Conservation (phyloP, 2,797 vertebrate species). For the Podarcis lilfordi region DNA sequence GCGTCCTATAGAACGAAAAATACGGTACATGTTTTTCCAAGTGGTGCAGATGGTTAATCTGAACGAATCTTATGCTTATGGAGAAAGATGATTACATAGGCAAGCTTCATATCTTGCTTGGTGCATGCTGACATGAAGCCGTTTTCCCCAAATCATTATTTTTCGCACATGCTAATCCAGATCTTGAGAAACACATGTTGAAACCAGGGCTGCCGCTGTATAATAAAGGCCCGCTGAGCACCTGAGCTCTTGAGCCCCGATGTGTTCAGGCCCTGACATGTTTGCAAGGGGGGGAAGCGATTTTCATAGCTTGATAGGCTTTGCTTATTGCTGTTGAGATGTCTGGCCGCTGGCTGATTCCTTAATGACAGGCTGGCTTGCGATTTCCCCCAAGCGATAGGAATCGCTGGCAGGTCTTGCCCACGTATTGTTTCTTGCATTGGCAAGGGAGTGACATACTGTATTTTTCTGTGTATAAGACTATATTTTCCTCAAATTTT, state of each 20-base stretch:
- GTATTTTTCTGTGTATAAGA: no score
- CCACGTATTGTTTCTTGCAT: not conserved
- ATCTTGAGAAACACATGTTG: not conserved
- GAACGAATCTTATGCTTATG: no score
- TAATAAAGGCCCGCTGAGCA: not conserved
- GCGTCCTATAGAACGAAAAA: no score
- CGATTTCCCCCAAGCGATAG: not conserved
- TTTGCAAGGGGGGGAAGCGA: accelerated
- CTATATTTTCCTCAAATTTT: no score
- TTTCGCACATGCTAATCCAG: not conserved
- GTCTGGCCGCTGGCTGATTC: conserved; percentile 1
- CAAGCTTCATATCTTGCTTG: not conserved
- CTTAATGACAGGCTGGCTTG: not conserved
- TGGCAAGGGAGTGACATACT: not conserved
- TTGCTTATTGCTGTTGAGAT: not conserved
- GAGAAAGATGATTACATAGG: not conserved
- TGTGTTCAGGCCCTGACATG: not conserved
- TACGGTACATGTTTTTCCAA: no score
- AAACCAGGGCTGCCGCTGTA: not conserved
- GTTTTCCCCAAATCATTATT: not conserved
- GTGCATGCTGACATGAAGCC: not conserved
- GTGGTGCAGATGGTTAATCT: not conserved
- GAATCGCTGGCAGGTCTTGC: conserved; percentile 7
- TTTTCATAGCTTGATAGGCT: conserved; percentile 2
- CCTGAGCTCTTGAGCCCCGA: not conserved